Evolutionary conservation across 2,113 vertebrate species (phyloP).

Genomic region (Gila orcuttii): DNA sequence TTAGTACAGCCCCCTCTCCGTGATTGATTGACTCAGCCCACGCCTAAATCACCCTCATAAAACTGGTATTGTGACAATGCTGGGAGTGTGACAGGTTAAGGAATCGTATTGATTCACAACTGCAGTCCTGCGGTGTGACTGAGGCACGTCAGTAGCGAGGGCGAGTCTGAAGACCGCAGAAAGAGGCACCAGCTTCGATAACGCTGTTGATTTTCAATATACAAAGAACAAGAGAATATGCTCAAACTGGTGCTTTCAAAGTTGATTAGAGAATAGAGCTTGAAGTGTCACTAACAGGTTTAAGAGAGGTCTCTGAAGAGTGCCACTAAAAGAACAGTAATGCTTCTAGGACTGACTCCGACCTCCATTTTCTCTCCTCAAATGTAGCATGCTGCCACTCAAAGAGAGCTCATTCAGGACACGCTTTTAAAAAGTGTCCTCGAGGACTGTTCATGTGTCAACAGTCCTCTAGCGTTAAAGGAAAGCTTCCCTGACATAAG

Average conservation of each 20-base stretch:
- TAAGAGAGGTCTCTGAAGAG: constrained; percentile 37
- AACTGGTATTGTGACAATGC: constrained; percentile 60
- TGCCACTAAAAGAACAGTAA: constrained; percentile 20
- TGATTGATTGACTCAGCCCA: constrained; percentile 58
- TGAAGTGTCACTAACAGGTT: constrained; percentile 47
- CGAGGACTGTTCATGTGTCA: constrained; percentile 39
- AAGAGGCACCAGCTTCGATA: constrained; percentile 25
- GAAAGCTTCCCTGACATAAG: constrained; percentile 18
- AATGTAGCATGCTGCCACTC: constrained; percentile 26
- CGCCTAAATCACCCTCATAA: constrained; percentile 61
- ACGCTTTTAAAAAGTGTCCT: constrained; percentile 38
- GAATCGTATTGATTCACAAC: constrained; percentile 58
- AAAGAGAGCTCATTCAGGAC: constrained; percentile 42
- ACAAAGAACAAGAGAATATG: constrained; percentile 22
- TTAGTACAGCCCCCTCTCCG: constrained; percentile 45
- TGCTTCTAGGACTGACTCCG: constrained; percentile 20
- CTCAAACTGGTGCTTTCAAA: constrained; percentile 33
- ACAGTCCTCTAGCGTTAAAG: constrained; percentile 26
- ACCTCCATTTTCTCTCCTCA: constrained; percentile 36
- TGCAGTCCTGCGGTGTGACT: constrained; percentile 30
- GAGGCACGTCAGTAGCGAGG: constrained; percentile 24
- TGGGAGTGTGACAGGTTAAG: constrained; percentile 59
- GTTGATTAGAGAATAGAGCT: constrained; percentile 33
- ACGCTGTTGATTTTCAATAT: constrained; percentile 14
- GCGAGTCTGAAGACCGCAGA: constrained; percentile 21